A percentile compares a stretch with the other conserved stretches of the same genome.
These are phyloP conservation scores for Habrosyne pyritoides DNA, from an alignment of 2,888 invertebrate species.

Conservation along the genomic window DNA sequence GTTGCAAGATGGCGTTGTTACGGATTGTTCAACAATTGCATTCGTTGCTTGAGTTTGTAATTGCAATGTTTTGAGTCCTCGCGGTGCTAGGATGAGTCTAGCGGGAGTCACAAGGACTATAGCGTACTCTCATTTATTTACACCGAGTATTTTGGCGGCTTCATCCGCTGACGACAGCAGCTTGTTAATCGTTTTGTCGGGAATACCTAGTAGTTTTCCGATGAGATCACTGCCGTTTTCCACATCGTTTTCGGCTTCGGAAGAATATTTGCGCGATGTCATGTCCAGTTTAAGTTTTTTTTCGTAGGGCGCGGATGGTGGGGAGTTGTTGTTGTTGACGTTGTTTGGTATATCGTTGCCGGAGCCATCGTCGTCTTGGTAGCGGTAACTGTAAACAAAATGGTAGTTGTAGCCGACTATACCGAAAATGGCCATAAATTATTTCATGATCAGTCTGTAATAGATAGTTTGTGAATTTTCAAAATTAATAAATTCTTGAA, in stretches of 20 bases:
- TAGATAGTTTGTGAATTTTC: background rate
- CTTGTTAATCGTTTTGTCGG: slow-evolving; percentile 93
- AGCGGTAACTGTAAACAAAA: slow-evolving; percentile 58
- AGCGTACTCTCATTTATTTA: slow-evolving; percentile 87
- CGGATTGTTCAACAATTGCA: slow-evolving; percentile 41
- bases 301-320: slow-evolving; percentile 81
- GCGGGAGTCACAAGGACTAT: slow-evolving; percentile 79
- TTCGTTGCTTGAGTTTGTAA: slow-evolving; percentile 41
- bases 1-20: slow-evolving; percentile 64
- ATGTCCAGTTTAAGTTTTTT: slow-evolving; percentile 79
- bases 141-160: slow-evolving; percentile 94
- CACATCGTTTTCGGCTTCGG: slow-evolving; percentile 77
- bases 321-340: slow-evolving; percentile 82
- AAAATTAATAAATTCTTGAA: background rate
- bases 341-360: slow-evolving; percentile 77
- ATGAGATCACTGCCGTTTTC: slow-evolving; percentile 90
- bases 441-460: background rate
- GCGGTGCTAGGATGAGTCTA: slow-evolving; percentile 74
- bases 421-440: background rate
- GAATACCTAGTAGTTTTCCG: slow-evolving; percentile 94
- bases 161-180: slow-evolving; percentile 92
- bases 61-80: slow-evolving; percentile 67
- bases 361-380: slow-evolving; percentile 74
- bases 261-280: slow-evolving; percentile 77
- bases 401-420: background rate